These are phyloP conservation scores for Seira ritae DNA, from an alignment of 2,888 invertebrate species.

Conservation along the genomic window DNA sequence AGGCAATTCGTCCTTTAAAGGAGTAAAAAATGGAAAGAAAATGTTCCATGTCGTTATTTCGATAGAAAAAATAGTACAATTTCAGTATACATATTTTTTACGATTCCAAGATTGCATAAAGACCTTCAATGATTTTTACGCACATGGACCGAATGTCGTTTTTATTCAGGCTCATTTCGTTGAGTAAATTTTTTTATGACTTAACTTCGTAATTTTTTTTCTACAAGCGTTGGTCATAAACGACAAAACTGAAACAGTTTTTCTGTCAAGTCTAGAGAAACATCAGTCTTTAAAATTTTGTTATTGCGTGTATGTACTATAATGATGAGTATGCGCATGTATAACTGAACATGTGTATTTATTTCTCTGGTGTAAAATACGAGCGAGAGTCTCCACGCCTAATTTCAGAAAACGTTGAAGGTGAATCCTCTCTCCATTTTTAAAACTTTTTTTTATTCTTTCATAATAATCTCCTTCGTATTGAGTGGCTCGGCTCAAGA, in stretches of 20 bases:
- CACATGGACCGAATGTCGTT: not conserved
- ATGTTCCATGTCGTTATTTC: slow-evolving; percentile 36
- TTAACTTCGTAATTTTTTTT: slow-evolving; percentile 1
- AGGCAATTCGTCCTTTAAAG: not conserved
- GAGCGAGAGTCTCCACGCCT: not conserved
- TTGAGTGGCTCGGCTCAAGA: not conserved
- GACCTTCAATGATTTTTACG: not conserved
- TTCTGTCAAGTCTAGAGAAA: not conserved
- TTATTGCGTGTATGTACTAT: slow-evolving; percentile 10
- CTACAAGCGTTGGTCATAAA: slow-evolving; percentile 11
- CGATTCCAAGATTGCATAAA: slow-evolving; percentile 1
- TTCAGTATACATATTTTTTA: not conserved
- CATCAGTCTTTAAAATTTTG: not conserved
- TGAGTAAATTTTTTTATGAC: not conserved
- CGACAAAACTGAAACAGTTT: not conserved
- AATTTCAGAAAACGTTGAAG: not conserved
- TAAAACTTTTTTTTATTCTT: not conserved
- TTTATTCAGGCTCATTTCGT: slow-evolving; percentile 3
- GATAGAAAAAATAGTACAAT: no score
- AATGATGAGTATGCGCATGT: no score
- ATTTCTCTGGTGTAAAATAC: not conserved
- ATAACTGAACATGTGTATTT: no score
- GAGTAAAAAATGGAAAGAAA: slow-evolving; percentile 16
- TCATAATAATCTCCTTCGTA: not conserved
- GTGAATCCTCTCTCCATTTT: not conserved